Percentiles rank a stretch among this genome's conserved stretches.
These are phyloP conservation scores for Porites lutea DNA, from an alignment of 64 coral and sea anemone genomes.

Conservation along the genomic window DNA sequence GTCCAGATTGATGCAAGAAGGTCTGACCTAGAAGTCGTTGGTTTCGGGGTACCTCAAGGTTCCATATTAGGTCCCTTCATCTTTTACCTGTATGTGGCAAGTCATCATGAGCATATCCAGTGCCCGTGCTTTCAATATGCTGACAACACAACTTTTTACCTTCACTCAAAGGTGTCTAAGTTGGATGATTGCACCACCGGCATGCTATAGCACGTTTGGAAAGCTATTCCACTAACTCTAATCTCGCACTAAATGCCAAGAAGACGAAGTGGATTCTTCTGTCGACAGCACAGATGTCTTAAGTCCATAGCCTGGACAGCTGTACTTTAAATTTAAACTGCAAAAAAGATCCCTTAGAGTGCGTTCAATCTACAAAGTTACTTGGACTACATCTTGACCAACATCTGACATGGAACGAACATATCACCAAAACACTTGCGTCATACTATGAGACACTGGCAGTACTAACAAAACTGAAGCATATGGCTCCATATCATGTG, in stretches of 20 bases:
- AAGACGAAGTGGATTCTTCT: conserved; percentile 14
- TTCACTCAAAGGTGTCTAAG: background rate
- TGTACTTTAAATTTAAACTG: too few relatives aligned
- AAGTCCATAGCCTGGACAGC: too few relatives aligned
- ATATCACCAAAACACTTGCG: conserved; percentile 8
- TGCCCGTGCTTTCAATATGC: background rate
- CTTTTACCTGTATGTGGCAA: background rate
- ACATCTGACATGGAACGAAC: conserved; percentile 56
- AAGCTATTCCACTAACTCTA: background rate
- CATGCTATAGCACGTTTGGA: background rate
- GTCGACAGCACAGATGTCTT: background rate
- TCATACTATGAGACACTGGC: conserved; percentile 47
- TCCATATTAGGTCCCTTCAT: background rate
- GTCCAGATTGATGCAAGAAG: background rate
- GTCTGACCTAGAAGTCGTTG: background rate
- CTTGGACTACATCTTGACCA: conserved; percentile 37
- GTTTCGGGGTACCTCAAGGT: background rate
- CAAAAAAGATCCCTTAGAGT: too few relatives aligned
- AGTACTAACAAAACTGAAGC: conserved; percentile 31
- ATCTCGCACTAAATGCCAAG: background rate
- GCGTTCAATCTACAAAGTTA: conserved; percentile 50
- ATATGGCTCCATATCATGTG: conserved; percentile 37
- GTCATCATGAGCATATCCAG: background rate
- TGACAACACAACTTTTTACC: background rate
- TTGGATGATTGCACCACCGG: background rate